Percentiles rank a stretch among this genome's conserved stretches.
Conservation (phyloP, 2,113 vertebrate species). For the Archilochus colubris region DNA sequence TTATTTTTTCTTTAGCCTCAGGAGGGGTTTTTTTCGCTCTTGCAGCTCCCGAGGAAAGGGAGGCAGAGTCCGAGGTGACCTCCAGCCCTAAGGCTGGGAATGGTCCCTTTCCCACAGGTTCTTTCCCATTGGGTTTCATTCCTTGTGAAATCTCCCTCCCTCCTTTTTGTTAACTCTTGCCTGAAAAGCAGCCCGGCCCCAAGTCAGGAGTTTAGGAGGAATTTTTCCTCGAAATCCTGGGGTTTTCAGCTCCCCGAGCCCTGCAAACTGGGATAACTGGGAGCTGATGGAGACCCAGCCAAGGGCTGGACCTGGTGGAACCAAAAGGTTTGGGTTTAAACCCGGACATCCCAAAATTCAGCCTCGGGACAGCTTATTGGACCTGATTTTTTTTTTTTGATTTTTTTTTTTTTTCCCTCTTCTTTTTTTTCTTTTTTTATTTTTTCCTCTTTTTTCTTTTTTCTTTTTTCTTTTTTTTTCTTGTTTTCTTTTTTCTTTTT, state of each 20-base stretch:
- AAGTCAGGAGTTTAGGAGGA: neutral
- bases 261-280: neutral
- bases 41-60: neutral
- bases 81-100: neutral
- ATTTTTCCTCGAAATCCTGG: neutral
- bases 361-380: neutral
- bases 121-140: neutral
- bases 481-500: too few species aligned
- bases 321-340: neutral
- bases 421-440: too few species aligned
- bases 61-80: neutral
- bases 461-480: too few species aligned
- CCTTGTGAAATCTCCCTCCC: neutral
- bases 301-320: neutral
- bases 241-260: neutral
- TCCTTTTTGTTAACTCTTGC: slow-evolving; percentile 36
- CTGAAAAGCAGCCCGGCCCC: neutral
- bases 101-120: neutral
- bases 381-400: neutral
- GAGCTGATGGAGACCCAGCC: neutral
- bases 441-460: too few species aligned
- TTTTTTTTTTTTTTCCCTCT: too few species aligned
- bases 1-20: too few species aligned
- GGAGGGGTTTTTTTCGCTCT: too few species aligned
- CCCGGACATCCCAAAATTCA: neutral